phyloP scores from a whole-genome alignment of 92 coral and sea anemone species.

The Zoanthus sansibaricus region DNA sequence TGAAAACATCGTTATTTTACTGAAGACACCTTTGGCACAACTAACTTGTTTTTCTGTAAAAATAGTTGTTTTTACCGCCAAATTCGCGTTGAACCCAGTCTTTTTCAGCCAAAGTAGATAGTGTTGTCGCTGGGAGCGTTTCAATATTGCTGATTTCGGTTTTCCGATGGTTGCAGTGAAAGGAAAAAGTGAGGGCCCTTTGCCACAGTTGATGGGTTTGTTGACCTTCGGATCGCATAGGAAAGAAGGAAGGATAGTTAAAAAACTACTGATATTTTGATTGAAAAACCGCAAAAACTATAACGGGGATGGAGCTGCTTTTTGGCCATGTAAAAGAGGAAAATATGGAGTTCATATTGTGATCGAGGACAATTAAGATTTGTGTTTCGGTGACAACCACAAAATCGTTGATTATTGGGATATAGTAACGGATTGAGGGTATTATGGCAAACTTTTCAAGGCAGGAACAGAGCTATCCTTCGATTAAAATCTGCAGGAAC shows the following conservation, averaged over 20 bases:
- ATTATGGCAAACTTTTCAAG: constrained; percentile 18
- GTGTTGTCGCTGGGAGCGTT: background rate
- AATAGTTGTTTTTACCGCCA: background rate
- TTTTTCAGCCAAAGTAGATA: background rate
- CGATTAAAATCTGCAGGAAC: constrained; percentile 1
- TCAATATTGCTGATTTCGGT: background rate
- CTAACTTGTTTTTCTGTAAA: background rate
- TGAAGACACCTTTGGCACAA: too few relatives aligned
- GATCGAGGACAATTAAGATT: constrained; percentile 12
- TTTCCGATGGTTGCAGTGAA: background rate
- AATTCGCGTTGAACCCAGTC: background rate
- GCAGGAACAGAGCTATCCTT: constrained; percentile 9
- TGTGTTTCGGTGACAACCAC: constrained; percentile 12
- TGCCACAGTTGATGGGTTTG: background rate
- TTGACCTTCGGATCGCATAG: background rate
- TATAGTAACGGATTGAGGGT: background rate
- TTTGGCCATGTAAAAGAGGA: background rate
- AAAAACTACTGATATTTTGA: too few relatives aligned
- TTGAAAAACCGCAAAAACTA: too few relatives aligned
- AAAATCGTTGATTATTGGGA: background rate
- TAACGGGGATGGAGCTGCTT: too few relatives aligned
- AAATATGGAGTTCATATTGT: background rate
- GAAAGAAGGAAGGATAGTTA: background rate
- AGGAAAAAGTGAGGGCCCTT: background rate
- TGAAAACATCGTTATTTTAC: too few relatives aligned